A percentile compares a stretch with the other conserved stretches of the same genome.
Conservation (phyloP, 1,140 invertebrate species). For the Acromyrmex charruanus region DNA sequence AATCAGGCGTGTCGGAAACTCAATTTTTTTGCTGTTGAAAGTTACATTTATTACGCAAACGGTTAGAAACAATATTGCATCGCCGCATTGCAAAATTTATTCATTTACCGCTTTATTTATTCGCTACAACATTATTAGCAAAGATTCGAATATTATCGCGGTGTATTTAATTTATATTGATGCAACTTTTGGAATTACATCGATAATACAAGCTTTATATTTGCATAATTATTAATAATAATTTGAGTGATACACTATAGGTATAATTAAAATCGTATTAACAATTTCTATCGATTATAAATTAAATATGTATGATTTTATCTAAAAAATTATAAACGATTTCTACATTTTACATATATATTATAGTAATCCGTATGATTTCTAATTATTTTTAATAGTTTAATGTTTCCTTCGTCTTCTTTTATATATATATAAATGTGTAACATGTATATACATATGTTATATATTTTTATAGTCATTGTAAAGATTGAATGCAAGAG, state of each 20-base stretch:
- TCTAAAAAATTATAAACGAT: not conserved
- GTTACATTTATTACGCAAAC: slow-evolving; percentile 36
- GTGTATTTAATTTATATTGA: not conserved
- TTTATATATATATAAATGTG: too few relatives aligned
- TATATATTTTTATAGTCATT: not conserved
- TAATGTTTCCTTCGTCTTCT: not conserved
- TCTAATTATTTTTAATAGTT: not conserved
- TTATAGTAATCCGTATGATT: not conserved
- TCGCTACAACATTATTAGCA: not conserved
- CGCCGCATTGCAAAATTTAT: slow-evolving; percentile 17
- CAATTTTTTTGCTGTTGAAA: slow-evolving; percentile 14
- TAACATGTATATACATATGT: too few relatives aligned
- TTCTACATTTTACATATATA: not conserved
- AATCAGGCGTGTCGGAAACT: slow-evolving; percentile 25
- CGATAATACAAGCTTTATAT: not conserved
- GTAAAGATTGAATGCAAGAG: not conserved
- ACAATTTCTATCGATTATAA: not conserved
- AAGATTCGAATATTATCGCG: not conserved
- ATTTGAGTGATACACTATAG: not conserved
- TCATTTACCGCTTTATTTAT: slow-evolving; percentile 20
- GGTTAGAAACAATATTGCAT: not conserved
- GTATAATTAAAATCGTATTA: not conserved
- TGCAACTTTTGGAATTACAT: not conserved
- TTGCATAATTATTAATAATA: not conserved
- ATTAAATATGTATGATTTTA: not conserved